Percentiles rank a stretch among this genome's conserved stretches.
These are phyloP conservation scores for Herpetotheres cachinnans DNA, from an alignment of 2,113 vertebrate species.

Conservation along the genomic window DNA sequence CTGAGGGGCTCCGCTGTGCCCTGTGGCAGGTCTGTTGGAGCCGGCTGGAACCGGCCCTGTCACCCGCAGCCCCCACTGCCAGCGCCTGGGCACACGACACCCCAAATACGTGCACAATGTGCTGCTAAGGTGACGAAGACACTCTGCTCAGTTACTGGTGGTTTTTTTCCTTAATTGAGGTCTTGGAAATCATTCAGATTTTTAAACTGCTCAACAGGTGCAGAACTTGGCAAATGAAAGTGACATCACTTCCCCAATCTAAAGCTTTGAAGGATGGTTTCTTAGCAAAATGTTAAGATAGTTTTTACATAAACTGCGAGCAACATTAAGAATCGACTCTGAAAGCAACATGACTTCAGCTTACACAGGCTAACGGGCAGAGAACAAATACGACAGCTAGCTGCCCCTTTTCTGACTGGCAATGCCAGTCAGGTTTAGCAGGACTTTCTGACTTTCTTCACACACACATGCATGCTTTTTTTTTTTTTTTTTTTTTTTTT, in stretches of 20 bases:
- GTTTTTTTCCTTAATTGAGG: not conserved
- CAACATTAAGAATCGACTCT: not conserved
- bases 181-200: not conserved
- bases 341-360: not conserved
- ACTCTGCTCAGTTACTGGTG: not conserved
- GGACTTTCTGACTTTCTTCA: not conserved
- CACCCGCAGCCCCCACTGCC: not conserved
- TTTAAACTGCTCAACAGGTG: not conserved
- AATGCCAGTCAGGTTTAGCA: not conserved
- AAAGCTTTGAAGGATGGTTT: not conserved
- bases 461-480: not conserved
- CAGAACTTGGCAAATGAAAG: not conserved
- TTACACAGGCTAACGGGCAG: not conserved
- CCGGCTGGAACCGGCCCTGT: fast-evolving
- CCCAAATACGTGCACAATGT: not conserved
- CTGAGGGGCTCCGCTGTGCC: not conserved
- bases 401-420: not conserved
- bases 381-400: not conserved
- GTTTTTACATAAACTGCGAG: not conserved
- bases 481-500: not conserved
- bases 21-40: fast-evolving
- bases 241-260: not conserved
- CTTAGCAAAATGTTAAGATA: not conserved
- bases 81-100: fast-evolving
- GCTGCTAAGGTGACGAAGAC: not conserved